These are phyloP conservation scores for Drosophila persimilis DNA, from an alignment of 1,140 invertebrate genomes.

Conservation along the genomic window DNA sequence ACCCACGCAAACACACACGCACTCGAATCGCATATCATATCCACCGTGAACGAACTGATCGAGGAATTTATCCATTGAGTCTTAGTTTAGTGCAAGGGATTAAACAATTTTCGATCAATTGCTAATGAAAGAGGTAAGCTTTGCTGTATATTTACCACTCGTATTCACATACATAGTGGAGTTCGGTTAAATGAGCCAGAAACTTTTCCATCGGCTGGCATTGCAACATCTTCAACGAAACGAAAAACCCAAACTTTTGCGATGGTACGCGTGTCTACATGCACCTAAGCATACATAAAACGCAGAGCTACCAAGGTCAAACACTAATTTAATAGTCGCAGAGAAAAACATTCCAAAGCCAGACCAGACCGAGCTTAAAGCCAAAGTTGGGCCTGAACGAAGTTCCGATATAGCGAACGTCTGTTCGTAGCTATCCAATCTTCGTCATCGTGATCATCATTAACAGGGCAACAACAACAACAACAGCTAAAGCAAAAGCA, in stretches of 20 bases:
- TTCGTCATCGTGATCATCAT: slow-evolving; percentile 68
- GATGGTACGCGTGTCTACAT: slow-evolving; percentile 43
- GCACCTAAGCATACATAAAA: slow-evolving; percentile 40
- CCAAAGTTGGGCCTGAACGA: slow-evolving; percentile 51
- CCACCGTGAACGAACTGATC: not conserved
- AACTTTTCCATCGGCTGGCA: slow-evolving; percentile 9
- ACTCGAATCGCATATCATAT: slow-evolving; percentile 5
- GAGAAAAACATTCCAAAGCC: slow-evolving; percentile 68
- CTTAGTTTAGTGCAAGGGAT: slow-evolving; percentile 55
- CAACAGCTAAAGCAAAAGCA: slow-evolving; percentile 31
- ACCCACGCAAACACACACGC: not conserved
- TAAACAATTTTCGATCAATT: slow-evolving; percentile 41
- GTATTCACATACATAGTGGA: not conserved
- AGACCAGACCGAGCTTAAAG: slow-evolving; percentile 36
- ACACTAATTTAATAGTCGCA: slow-evolving; percentile 66
- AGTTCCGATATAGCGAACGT: slow-evolving; percentile 46
- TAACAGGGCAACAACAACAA: slow-evolving; percentile 42
- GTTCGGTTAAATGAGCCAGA: not conserved
- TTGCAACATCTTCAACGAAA: slow-evolving; percentile 40
- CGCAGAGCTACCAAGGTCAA: slow-evolving; percentile 66
- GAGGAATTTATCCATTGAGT: slow-evolving; percentile 11
- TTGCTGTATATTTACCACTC: too few species aligned
- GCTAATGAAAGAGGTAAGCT: slow-evolving; percentile 72
- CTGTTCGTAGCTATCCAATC: slow-evolving; percentile 48
- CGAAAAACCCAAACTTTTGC: slow-evolving; percentile 15